Percentiles rank a stretch among this genome's conserved stretches.
phyloP scores from a whole-genome alignment of 2,888 invertebrate species.

The Plebejus anna region DNA sequence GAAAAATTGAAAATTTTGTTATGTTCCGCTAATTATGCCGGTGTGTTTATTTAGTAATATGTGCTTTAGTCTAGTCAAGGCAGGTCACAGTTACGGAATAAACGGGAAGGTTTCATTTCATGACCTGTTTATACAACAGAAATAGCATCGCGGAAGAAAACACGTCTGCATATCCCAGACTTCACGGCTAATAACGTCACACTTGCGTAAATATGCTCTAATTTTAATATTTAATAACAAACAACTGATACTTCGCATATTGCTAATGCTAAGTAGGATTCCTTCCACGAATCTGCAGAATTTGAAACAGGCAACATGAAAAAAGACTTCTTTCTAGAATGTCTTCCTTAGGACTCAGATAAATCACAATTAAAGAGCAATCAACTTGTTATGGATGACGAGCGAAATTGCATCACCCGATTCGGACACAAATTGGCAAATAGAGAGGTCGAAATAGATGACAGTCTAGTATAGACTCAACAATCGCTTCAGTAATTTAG shows the following conservation, averaged over 20 bases:
- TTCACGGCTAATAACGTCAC: background rate
- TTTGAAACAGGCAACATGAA: background rate
- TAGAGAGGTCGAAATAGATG: background rate
- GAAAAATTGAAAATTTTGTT: too few relatives aligned
- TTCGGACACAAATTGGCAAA: background rate
- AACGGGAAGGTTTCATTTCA: background rate
- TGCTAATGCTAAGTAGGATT: background rate
- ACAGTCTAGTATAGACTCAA: too few relatives aligned
- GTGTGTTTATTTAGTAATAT: too few relatives aligned
- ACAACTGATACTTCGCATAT: background rate
- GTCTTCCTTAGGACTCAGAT: background rate
- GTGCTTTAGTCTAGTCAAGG: too few relatives aligned
- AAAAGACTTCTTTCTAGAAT: background rate
- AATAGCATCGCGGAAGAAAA: slow-evolving; percentile 8
- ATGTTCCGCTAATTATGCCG: too few relatives aligned
- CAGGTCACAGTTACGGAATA: background rate
- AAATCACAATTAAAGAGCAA: background rate
- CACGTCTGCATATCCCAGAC: background rate
- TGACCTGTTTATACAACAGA: background rate
- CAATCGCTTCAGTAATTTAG: too few relatives aligned
- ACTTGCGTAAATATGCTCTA: slow-evolving; percentile 8
- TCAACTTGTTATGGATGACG: background rate
- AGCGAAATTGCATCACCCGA: background rate
- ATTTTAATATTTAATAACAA: slow-evolving; percentile 6
- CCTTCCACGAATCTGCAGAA: too few relatives aligned